Base-by-base conservation (phyloP, 1,140 invertebrate species). In the Drosophila lowei region DNA sequence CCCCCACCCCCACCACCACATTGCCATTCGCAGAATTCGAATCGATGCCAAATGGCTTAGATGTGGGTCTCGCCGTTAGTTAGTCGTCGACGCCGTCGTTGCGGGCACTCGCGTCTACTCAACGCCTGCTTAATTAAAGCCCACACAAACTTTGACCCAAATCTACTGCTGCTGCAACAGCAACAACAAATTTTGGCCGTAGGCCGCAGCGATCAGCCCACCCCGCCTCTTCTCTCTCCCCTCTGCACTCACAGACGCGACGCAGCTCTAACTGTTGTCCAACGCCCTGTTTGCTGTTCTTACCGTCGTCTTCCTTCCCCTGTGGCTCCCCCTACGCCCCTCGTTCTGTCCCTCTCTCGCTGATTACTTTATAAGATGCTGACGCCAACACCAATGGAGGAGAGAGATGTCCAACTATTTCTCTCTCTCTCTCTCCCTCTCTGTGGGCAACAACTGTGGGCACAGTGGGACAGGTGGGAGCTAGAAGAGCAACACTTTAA, bases 101-200 rank as follows among this genome's bases (percentile, higher is more conserved):
- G 34, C 34, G 34, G 34, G 8, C 28, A 30, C 28, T 30, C 28
- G 28, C 34, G 34, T 11, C 25, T 23, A 16, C 34, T 64, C 47
- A 66, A 61, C 73, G 58, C 55, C 71, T 67, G 72, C 63, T 81
- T 75, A 88, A 88, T 88, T 83, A 76, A 72, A 76, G 61, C 83
- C 83, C 75, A 88, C 83, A 79, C 83, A 88, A 72, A 72, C 58
- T 83, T 77, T 88, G 83, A 88, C 83, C 83, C 83, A 88, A 88
- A 88, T 88, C 77, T 50, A 56, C 30, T 25, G 46, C 38, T 64
- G 54, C 60, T 46, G 23, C 68, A 73, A 16, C 53, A 70, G 15
- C 34, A 52, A 62, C 47, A 79, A 61, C 57, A 66, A 70, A 18
- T 50, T 57, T 62, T 52, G 38, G 61, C 59, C 65, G 79, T 79